A percentile compares a stretch with the other conserved stretches of the same genome.
phyloP scores from a whole-genome alignment of 1,140 invertebrate species.

The Camponotus floridanus region DNA sequence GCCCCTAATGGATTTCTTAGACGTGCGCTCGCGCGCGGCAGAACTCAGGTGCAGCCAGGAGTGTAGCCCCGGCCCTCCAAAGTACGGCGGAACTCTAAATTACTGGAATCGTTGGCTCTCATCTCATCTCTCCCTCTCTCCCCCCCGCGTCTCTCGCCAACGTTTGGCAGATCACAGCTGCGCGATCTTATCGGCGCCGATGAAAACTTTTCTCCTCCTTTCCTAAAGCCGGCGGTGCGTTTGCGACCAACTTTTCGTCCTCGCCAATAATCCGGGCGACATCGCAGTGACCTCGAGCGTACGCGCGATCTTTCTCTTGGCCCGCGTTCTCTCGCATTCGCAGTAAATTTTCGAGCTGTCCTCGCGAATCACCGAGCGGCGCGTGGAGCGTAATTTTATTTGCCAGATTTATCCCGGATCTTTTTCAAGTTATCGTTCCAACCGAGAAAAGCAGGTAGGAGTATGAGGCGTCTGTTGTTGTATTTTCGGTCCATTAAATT shows the following conservation, averaged over 20 bases:
- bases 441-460: not conserved
- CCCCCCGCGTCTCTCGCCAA: no score
- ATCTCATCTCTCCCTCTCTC: conserved; percentile 5
- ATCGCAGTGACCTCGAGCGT: conserved; percentile 53
- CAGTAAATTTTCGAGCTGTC: conserved; percentile 50
- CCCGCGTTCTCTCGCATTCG: conserved; percentile 32
- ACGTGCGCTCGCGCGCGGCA: conserved; percentile 45
- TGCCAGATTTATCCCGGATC: conserved; percentile 48
- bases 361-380: conserved; percentile 17
- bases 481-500: conserved; percentile 16
- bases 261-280: conserved; percentile 53
- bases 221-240: not conserved
- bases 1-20: conserved; percentile 63
- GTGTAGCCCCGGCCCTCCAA: conserved; percentile 37
- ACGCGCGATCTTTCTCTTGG: conserved; percentile 29
- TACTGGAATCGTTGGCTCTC: conserved; percentile 54
- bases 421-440: conserved; percentile 34
- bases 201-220: conserved; percentile 55
- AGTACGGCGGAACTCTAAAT: conserved; percentile 62
- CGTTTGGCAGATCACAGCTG: conserved; percentile 57
- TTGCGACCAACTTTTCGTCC: conserved; percentile 50
- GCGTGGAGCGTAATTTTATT: conserved; percentile 49
- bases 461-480: not conserved
- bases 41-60: conserved; percentile 61
- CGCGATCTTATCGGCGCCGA: conserved; percentile 48